Base-by-base conservation (phyloP, 2,113 vertebrate species). In the Heterocephalus glaber region DNA sequence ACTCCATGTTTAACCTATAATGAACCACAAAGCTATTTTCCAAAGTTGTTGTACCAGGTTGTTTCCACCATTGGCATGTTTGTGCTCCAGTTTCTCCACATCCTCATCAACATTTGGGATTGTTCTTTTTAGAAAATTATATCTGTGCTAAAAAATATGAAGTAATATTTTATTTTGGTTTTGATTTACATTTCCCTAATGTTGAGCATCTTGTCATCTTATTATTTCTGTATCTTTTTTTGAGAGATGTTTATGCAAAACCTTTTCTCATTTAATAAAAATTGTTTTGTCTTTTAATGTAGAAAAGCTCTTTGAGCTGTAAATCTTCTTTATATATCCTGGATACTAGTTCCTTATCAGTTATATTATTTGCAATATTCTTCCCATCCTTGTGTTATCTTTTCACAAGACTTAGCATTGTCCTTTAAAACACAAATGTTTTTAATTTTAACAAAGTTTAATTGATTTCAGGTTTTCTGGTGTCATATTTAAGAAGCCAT, bases 291-390 rank as follows among this genome's bases (percentile, higher is more conserved):
- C 33, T 89, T 58, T 79, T 79, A n/a, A 74, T 94, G 63, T n/a
- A n/a, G n/a, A n/a, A n/a, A n/a, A n/a, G n/a, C n/a, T n/a, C n/a
- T n/a, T 66, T 76, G 70, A 95, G 16, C 44, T 76, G 10, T 47
- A 76, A 47, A 76, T 76, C 41, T 47, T 76, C 41, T 47, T 76
- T 76, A 76, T 47, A 76, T 76, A 47, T 47, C 26, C 44, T 79
- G 49, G 72, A 76, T 35, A 76, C 44, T 77, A 89, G 72, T 58
- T 60, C 56, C 28, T 86, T 44, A 81, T 68, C 16, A 83, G 47
- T 49, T 77, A 83, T 56, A 52, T 90, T 76, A 93, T 65, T 74
- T 89, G 52, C 19, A 92, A 92, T 35, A 81, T 92, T 85, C 83
- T 58, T 63, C 28, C 7, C 66, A 83, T 83, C 20, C 38, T 16